Evolutionary conservation across 1,140 invertebrate species (phyloP), one percentile per base, ranked within the genome.

Genomic region (Drosophila kohkoa): DNA sequence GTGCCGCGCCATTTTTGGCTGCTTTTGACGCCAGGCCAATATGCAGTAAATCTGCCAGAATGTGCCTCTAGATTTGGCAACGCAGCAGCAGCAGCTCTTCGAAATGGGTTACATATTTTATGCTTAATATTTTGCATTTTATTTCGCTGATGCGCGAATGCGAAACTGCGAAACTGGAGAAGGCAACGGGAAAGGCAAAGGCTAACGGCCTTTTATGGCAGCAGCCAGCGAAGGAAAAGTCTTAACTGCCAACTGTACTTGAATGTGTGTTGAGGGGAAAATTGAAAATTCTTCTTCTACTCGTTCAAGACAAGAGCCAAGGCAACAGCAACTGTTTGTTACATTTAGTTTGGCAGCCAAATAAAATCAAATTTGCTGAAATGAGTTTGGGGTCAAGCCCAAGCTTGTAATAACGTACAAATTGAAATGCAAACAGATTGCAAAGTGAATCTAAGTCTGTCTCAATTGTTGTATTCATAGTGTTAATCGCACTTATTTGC

Each of bases 21-120:
- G 89, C 81, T 91, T 91, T 89, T 91, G 89, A 91, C 89, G 90
- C 90, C 83, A 75, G 86, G 79, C 89, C 89, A 91, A 91, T 91
- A 91, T 91, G 89, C 89, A 91, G 89, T 91, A 91, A 91, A 91
- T 91, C 89, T 91, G 89, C 89, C 89, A 91, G 74, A 89, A 91
- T 91, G 83, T 89, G 90, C 82, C 82, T 91, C 81, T 82, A 91
- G 85, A 91, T 91, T 91, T 85, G 89, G 87, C 89, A 91, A 75
- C 76, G 76, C 82, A 72, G 73, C 63, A 69, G 67, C 74, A 77
- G 72, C 57, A 60, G 57, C 64, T 60, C 71, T 80, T 80, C 67
- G 71, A 89, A 91, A 91, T 91, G 90, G 89, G 89, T 91, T 91
- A 91, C 85, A 91, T 91, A 91, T 91, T 91, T 91, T 91, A 91